A percentile compares a stretch with the other conserved stretches of the same genome.
phyloP scores from a whole-genome alignment of 1,140 invertebrate species.

The Aethina tumida region DNA sequence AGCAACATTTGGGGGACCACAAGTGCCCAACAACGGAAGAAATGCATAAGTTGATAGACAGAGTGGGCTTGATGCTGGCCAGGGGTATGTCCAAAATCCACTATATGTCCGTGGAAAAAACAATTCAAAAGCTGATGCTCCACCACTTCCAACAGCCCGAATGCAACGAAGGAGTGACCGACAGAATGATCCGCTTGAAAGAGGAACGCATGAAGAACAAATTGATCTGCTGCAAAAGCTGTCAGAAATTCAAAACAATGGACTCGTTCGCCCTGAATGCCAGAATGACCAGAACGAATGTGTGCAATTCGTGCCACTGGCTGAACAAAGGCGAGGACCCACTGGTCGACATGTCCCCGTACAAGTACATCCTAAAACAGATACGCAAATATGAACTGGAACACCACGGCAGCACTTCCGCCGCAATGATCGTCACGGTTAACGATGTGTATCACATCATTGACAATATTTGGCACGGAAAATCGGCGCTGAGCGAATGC shows the following conservation, averaged over 20 bases:
- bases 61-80: conserved; percentile 47
- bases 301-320: conserved; percentile 45
- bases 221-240: conserved; percentile 42
- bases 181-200: conserved; percentile 38
- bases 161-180: conserved; percentile 42
- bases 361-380: conserved; percentile 47
- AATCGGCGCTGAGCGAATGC: conserved; percentile 52
- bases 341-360: conserved; percentile 49
- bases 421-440: conserved; percentile 51
- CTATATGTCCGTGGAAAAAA: conserved; percentile 45
- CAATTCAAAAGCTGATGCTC: conserved; percentile 43
- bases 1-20: conserved; percentile 43
- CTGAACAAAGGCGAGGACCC: conserved; percentile 38
- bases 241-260: conserved; percentile 42
- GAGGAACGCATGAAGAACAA: conserved; percentile 40
- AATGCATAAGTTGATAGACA: conserved; percentile 46
- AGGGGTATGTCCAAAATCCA: conserved; percentile 39
- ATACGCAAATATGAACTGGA: conserved; percentile 48
- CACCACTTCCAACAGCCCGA: conserved; percentile 43
- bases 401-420: conserved; percentile 42
- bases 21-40: conserved; percentile 43
- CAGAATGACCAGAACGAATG: conserved; percentile 33
- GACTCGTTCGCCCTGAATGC: conserved; percentile 39
- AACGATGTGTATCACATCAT: conserved; percentile 55
- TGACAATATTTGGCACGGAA: conserved; percentile 55